Evolutionary conservation across 2,888 invertebrate species (phyloP).

Genomic region (Syritta pipiens): DNA sequence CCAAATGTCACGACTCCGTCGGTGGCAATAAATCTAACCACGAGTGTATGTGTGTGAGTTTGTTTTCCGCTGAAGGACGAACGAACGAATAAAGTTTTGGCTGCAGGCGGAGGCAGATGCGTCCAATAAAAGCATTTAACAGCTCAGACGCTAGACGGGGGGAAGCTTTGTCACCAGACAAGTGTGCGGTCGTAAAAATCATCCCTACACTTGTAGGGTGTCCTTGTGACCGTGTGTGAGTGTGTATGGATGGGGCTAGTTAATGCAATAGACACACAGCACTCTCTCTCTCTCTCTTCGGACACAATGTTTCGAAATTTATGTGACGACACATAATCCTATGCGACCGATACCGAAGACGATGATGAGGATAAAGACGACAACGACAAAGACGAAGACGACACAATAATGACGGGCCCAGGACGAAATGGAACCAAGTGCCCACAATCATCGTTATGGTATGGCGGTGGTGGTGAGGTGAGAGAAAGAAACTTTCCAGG

Average conservation of each 20-base stretch:
- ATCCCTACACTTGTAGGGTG: slow-evolving; percentile 23
- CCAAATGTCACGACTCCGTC: slow-evolving; percentile 20
- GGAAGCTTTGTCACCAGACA: no score
- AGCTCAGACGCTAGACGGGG: slow-evolving; percentile 15
- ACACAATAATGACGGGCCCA: background rate
- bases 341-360: slow-evolving; percentile 22
- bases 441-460: slow-evolving; percentile 41
- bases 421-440: slow-evolving; percentile 6
- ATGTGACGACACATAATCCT: slow-evolving; percentile 44
- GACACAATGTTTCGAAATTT: slow-evolving; percentile 48
- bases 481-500: slow-evolving; percentile 9
- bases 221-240: no score
- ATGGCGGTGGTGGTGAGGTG: no score
- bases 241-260: slow-evolving; percentile 22
- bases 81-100: slow-evolving; percentile 14
- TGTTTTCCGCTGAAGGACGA: no score
- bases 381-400: background rate
- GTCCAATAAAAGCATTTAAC: slow-evolving; percentile 54
- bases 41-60: background rate
- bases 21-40: slow-evolving; percentile 25
- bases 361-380: slow-evolving; percentile 15
- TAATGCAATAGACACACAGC: slow-evolving; percentile 26
- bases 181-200: slow-evolving; percentile 46
- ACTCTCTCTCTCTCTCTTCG: no score
- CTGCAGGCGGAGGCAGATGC: slow-evolving; percentile 22